Conservation (phyloP, 2,113 vertebrate genomes). For the Pterophyllum scalare region DNA sequence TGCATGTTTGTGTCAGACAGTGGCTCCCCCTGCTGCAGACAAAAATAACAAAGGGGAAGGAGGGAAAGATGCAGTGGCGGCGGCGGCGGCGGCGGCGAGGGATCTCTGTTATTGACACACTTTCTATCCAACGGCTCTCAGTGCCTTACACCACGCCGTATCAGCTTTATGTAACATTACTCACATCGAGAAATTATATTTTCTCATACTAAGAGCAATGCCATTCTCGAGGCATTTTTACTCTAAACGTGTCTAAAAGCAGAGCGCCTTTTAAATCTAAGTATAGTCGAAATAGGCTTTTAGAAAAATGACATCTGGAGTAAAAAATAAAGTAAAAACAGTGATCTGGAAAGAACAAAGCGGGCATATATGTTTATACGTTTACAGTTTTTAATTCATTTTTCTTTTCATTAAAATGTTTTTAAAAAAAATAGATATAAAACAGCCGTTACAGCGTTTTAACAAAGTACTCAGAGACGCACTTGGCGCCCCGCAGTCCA, state of each 20-base stretch:
- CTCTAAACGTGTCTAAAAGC: neutral
- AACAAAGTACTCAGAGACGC: neutral
- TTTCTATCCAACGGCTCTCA: conserved; percentile 20
- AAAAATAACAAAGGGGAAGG: conserved; percentile 2
- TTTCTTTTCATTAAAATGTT: too few species aligned
- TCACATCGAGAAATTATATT: neutral
- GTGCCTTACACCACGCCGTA: neutral
- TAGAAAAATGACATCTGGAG: neutral
- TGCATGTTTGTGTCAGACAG: conserved; percentile 64
- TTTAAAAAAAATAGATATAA: neutral
- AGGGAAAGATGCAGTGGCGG: neutral
- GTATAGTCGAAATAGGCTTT: neutral
- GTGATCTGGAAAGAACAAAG: neutral
- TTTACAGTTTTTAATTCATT: neutral
- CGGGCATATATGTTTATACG: neutral
- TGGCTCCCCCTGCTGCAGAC: conserved; percentile 79
- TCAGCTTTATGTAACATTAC: neutral
- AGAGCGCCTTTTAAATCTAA: neutral
- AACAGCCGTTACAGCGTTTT: neutral
- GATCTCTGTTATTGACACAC: conserved; percentile 42
- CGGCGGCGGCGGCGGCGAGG: neutral
- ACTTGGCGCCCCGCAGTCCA: neutral
- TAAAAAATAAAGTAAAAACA: neutral
- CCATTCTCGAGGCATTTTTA: neutral
- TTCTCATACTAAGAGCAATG: neutral